Evolutionary conservation across 2,888 invertebrate genomes (phyloP).

Genomic region (Calliscelio sp.): DNA sequence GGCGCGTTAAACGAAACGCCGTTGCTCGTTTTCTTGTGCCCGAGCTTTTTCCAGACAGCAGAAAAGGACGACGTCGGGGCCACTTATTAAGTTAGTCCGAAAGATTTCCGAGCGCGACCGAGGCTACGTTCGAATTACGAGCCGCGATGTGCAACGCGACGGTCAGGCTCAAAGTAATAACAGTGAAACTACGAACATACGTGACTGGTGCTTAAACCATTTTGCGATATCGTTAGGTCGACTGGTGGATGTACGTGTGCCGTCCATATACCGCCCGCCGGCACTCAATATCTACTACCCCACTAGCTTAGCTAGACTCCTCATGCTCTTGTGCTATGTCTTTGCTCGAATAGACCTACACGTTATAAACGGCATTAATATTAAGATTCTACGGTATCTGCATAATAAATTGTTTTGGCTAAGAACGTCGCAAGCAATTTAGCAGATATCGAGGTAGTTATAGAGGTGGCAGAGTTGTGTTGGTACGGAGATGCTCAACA

Average conservation of each 20-base stretch:
- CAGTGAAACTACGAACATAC: conserved; percentile 81
- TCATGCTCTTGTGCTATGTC: not conserved
- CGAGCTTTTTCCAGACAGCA: conserved; percentile 50
- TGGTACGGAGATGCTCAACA: no score
- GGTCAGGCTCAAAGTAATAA: conserved; percentile 82
- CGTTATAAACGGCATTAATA: conserved; percentile 56
- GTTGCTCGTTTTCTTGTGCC: conserved; percentile 22
- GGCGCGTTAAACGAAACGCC: conserved; percentile 67
- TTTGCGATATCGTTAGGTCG: conserved; percentile 78
- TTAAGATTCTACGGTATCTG: conserved; percentile 59
- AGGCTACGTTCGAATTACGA: conserved; percentile 82
- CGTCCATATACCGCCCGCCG: conserved; percentile 71
- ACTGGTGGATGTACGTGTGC: conserved; percentile 62
- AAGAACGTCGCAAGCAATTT: conserved; percentile 59
- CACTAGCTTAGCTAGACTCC: conserved; percentile 22
- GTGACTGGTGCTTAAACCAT: conserved; percentile 82
- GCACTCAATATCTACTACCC: conserved; percentile 63
- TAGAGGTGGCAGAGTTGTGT: no score
- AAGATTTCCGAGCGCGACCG: conserved; percentile 78
- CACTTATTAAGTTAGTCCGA: conserved; percentile 83
- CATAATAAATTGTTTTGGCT: conserved; percentile 59
- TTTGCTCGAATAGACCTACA: conserved; percentile 40
- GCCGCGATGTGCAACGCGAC: conserved; percentile 67
- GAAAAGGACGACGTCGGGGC: conserved; percentile 75
- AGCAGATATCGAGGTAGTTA: conserved; percentile 28